Percentiles rank a stretch among this genome's conserved stretches.
Evolutionary conservation across 2,113 vertebrate species (phyloP).

Genomic region (Notarius quadriscutis): DNA sequence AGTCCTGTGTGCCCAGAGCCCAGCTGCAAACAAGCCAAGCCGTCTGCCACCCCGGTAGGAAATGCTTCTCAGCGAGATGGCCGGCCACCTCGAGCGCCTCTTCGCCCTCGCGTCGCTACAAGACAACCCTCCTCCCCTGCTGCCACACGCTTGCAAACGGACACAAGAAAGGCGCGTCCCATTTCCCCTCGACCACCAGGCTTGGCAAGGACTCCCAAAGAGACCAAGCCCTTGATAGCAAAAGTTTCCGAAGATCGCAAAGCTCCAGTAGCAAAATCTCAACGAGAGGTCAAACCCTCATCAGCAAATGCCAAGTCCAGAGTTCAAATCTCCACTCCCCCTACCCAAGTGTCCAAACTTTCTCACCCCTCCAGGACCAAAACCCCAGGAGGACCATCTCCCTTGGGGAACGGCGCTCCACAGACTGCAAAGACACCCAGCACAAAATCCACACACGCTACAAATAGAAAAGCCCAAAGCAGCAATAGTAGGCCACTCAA

Average conservation of each 20-base stretch:
- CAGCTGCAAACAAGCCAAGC: conserved; percentile 71
- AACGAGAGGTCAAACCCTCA: conserved; percentile 33
- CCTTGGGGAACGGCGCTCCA: background rate
- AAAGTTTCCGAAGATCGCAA: conserved; percentile 14
- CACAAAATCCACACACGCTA: background rate
- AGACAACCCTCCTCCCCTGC: conserved; percentile 65
- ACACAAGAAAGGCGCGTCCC: conserved; percentile 59
- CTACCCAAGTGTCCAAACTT: background rate
- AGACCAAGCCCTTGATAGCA: conserved; percentile 42
- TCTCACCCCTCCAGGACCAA: conserved; percentile 8
- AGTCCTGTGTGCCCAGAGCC: conserved; percentile 71
- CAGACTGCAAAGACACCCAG: background rate
- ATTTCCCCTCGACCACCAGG: conserved; percentile 43
- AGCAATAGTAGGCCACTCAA: conserved; percentile 32
- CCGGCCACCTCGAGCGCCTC: conserved; percentile 55
- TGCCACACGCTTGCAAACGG: conserved; percentile 57
- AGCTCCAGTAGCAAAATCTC: conserved; percentile 16
- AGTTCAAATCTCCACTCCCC: background rate
- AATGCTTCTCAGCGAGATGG: conserved; percentile 48
- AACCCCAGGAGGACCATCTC: background rate
- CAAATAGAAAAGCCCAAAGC: conserved; percentile 31
- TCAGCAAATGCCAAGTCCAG: background rate
- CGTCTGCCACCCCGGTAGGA: conserved; percentile 56
- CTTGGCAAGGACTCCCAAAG: conserved; percentile 31
- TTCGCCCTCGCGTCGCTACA: conserved; percentile 60